phyloP scores from a whole-genome alignment of 2,797 vertebrate species.

The Mus minutoides region DNA sequence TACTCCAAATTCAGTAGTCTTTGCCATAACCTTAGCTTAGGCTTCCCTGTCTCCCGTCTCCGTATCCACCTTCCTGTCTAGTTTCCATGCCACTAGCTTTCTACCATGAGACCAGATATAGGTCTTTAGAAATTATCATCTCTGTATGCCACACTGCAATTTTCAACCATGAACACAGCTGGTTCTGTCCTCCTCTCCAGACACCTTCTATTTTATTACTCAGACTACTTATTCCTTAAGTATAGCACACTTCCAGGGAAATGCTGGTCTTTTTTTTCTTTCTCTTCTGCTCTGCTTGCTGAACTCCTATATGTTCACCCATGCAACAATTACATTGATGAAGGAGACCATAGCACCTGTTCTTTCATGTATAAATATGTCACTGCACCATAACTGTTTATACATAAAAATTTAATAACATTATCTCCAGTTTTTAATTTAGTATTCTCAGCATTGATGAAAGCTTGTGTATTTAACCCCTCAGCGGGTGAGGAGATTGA shows the following conservation, averaged over 20 bases:
- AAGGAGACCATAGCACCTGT: not conserved
- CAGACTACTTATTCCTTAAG: not conserved
- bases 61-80: not conserved
- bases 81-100: not conserved
- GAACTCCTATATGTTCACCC: not conserved
- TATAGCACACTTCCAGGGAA: accelerated
- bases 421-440: not conserved
- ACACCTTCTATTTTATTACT: not conserved
- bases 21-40: not conserved
- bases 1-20: not conserved
- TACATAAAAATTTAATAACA: not conserved
- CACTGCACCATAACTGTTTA: not conserved
- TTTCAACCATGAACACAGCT: not conserved
- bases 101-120: not conserved
- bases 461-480: not conserved
- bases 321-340: not conserved
- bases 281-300: not conserved
- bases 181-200: not conserved
- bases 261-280: not conserved
- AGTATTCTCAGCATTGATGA: not conserved
- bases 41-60: not conserved
- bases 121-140: not conserved
- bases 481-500: conserved; percentile 1
- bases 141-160: not conserved
- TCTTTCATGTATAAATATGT: not conserved